These are phyloP conservation scores for Apodemus speciosus DNA, from an alignment of 2,113 vertebrate species.

Conservation along the genomic window DNA sequence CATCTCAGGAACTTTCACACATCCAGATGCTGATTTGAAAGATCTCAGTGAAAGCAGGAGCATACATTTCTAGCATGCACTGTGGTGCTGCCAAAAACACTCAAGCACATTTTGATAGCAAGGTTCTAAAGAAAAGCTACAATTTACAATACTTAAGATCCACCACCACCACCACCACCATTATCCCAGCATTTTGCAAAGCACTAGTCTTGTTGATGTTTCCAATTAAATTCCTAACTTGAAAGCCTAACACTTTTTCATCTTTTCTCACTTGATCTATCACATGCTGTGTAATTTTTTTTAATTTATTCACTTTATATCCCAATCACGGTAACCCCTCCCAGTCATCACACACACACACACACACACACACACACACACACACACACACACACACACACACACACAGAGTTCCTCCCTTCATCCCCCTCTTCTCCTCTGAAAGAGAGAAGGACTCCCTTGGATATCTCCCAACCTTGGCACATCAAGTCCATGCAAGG, in stretches of 20 bases:
- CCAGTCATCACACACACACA: no score
- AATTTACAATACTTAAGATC: slow-evolving; percentile 25
- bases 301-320: neutral
- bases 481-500: no score
- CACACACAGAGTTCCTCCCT: no score
- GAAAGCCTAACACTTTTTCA: slow-evolving; percentile 22
- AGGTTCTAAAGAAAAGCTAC: slow-evolving; percentile 37
- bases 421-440: no score
- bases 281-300: neutral
- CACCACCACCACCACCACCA: neutral
- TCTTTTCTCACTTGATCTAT: neutral
- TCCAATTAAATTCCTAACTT: slow-evolving; percentile 45
- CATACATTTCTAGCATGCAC: slow-evolving; percentile 27
- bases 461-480: no score
- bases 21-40: slow-evolving; percentile 54
- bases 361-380: no score
- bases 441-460: no score
- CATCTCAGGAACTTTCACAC: slow-evolving; percentile 2
- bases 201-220: slow-evolving; percentile 27
- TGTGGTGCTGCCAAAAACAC: slow-evolving; percentile 6
- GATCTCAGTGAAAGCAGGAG: neutral
- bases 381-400: no score
- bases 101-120: slow-evolving; percentile 14
- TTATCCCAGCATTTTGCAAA: neutral
- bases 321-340: no score